Evolutionary conservation across 2,113 vertebrate genomes (phyloP), one percentile per base, ranked within the genome.

Genomic region (Amblyornis subalaris): DNA sequence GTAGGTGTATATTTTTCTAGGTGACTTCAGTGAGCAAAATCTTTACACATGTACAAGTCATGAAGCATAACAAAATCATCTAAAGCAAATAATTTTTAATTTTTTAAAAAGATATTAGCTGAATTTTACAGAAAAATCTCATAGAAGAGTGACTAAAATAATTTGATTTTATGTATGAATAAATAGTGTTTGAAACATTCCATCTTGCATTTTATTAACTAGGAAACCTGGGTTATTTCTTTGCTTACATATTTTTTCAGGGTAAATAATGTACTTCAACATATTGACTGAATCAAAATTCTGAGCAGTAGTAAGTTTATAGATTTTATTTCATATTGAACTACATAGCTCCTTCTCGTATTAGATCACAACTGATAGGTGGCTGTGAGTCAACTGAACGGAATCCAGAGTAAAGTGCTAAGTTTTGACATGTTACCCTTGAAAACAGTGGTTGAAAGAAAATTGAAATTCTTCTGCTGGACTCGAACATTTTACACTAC

Each of bases 241-340:
- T 71, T 50, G 8, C 9, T 94, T 18, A 58, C 4, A 64, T 2
- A 17, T 40, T 25, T 81, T 93, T 79, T 64, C 57, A 65, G 17
- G 35, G 31, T 51, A 89, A 90, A 72, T 75, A 94, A 88, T 85
- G 42, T 89, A 84, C 94, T 96, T 93, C 54, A 83, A 75, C 3
- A 2, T 42, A 78, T 45, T 71, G 29, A 84, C 4, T 55, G 60
- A 85, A 84, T 58, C 4, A 80, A 85, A 51, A 84, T 72, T 93
- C 44, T 89, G 35, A 85, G 21, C 24, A 55, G 26, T 82, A 22
- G 6, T 74, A 94, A 17, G 16, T 67, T 87, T 96, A 94, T 70
- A 93, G 88, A 93, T 93, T 97, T 96, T 70, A 90, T 92, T 96
- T 96, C 28, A 64, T 93, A 70, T 90, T 96, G 81, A 96, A 62